Base-by-base conservation (phyloP, 2,888 invertebrate genomes). In the Therioaphis trifolii region DNA sequence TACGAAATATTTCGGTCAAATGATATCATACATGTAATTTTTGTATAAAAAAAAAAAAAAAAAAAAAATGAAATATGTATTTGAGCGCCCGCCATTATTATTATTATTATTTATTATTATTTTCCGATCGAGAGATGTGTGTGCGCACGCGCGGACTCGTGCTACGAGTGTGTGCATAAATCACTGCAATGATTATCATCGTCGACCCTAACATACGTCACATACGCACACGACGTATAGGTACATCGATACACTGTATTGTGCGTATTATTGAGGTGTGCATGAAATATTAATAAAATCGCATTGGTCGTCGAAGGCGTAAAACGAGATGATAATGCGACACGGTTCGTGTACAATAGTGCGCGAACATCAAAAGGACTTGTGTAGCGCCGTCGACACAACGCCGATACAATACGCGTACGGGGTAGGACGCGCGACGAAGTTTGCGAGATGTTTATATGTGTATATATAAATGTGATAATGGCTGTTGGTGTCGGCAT, bases 281-380 rank as follows among this genome's bases (percentile, higher is more conserved):
- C 52, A 3, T 55, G 18, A 46, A 49, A 14, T 2, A 2, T 52
- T 29, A 29, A 49, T 27, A 14, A 29, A 52, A 72, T 52, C 52
- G 35, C 52, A 21, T 52, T 35, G 29, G 72, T 52, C 21, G n/a
- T 52, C 52, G 52, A 72, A 21, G 3, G 35, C 15, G 52, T 52
- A n/a, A 52, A 52, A 52, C 2, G n/a, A 52, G 18, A 52, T 5
- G n/a, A 52, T 9, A 52, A 18, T 52, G 52, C n/a, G 52, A n/a
- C 52, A 21, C 7, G 4, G 52, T n/a, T 18, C 21, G n/a, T n/a
- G 49, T 35, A 21, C 21, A n/a, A 72, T 49, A 15, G 52, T n/a
- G 52, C 2, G n/a, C n/a, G 52, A 18, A 72, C 29, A 72, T 72
- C 72, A 55, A 74, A 74, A 74, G 29, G 35, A 21, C n/a, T 1